These are phyloP conservation scores for Lemur catta DNA, from an alignment of 2,797 vertebrate genomes.

Conservation along the genomic window DNA sequence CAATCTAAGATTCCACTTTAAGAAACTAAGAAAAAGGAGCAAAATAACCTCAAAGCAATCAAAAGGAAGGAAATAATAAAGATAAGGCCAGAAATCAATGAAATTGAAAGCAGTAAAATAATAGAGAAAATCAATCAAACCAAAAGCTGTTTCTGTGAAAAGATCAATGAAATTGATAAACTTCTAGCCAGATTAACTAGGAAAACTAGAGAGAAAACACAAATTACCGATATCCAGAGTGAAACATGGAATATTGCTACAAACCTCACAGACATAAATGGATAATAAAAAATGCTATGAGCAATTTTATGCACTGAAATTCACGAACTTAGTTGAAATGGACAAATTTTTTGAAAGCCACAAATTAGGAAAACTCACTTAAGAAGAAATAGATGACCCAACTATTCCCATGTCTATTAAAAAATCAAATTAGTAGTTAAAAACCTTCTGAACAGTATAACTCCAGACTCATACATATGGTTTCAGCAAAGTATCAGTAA, in stretches of 20 bases:
- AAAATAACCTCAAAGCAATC: background rate
- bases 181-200: conserved; percentile 20
- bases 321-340: conserved; percentile 3
- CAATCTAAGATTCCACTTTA: background rate
- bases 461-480: background rate
- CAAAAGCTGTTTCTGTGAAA: background rate
- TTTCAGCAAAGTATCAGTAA: conserved; percentile 22
- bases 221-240: background rate
- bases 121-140: conserved; percentile 34
- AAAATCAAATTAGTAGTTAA: conserved; percentile 14
- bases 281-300: background rate
- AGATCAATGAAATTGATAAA: conserved; percentile 11
- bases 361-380: background rate
- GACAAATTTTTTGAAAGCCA: conserved; percentile 8
- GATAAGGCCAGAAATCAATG: conserved; percentile 22
- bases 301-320: background rate
- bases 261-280: background rate
- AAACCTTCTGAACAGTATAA: conserved; percentile 26
- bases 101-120: conserved; percentile 35
- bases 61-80: conserved; percentile 44
- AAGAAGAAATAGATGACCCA: background rate
- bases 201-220: background rate
- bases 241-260: background rate
- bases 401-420: background rate
- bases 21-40: background rate